These are phyloP conservation scores for Sphenodon punctatus DNA, from an alignment of 2,797 vertebrate genomes.

Conservation along the genomic window DNA sequence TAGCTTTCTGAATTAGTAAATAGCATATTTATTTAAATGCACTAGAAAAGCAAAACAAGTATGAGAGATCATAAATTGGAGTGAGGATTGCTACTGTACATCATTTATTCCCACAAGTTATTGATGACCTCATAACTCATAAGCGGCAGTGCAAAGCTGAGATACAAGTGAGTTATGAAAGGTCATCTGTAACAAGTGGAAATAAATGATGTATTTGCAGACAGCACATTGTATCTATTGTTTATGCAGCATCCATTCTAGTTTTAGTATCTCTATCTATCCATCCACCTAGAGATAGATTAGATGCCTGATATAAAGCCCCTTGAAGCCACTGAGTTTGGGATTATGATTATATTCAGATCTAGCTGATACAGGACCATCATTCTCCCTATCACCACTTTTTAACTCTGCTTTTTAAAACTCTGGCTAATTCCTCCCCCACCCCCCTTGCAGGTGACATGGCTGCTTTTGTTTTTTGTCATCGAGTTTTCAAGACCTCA, in stretches of 20 bases:
- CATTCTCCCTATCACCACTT: no score
- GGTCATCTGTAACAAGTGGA: background rate
- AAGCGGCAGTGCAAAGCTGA: background rate
- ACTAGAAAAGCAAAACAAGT: background rate
- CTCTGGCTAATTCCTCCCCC: no score
- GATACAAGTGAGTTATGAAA: background rate
- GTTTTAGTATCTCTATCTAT: background rate
- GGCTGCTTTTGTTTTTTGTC: no score
- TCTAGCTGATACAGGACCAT: no score
- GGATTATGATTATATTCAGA: no score
- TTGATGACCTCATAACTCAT: no score
- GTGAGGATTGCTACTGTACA: accelerated
- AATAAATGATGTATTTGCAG: background rate
- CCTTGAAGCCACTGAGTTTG: no score
- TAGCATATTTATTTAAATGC: background rate
- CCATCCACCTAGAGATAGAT: no score
- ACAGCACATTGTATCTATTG: background rate
- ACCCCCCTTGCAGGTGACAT: no score
- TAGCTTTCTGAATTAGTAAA: background rate
- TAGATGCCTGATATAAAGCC: no score
- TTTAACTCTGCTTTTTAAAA: no score
- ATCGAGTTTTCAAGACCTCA: no score
- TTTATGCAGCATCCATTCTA: background rate
- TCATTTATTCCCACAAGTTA: background rate
- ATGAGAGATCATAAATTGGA: background rate